Evolutionary conservation across 1,140 invertebrate species (phyloP), one percentile per base, ranked within the genome.

Genomic region (Trichoplusia ni): DNA sequence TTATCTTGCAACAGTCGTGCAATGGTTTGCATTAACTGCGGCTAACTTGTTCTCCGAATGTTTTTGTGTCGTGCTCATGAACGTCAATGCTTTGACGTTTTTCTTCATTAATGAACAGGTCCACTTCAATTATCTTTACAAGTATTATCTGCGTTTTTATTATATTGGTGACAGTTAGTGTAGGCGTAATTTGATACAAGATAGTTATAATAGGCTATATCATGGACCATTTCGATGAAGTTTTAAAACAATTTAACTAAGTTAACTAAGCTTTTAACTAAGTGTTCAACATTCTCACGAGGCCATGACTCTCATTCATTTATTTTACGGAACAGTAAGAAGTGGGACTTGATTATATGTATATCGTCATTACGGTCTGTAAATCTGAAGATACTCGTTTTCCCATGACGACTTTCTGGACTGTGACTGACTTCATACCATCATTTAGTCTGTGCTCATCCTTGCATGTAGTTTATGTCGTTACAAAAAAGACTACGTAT

Each of bases 401-500:
- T 89, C 84, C 86, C 86, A 86, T 86, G 84, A 89, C 85, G 81
- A 67, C 25, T 62, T 73, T 71, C 73, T 83, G 67, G 73, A 82
- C 76, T 87, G 83, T 84, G 79, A 89, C 81, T 73, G 59, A 44
- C 56, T 63, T 59, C 31, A 67, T 60, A 53, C 54, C 49, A 56
- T 69, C 37, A 66, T 66, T 61, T 54, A 65, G 46, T 29, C 47
- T 25, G 19, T 70, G 59, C 27, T 42, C 64, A 67, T 18, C 42
- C 31, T 61, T 64, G 49, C 66, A 64, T 69, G 44, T 14, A 64
- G 21, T 25, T 62, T 53, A 63, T 49, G 33, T 47, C 37, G 31
- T 21, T 47, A 21, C 33, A 13, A 38, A 25, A 64, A 64, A 56
- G 38, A 46, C 46, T n/a, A n/a, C n/a, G n/a, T n/a, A n/a, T n/a